A percentile compares a stretch with the other conserved stretches of the same genome.
These are phyloP conservation scores for Dendrophyllia cribrosa DNA, from an alignment of 64 coral and sea anemone genomes.

Conservation along the genomic window DNA sequence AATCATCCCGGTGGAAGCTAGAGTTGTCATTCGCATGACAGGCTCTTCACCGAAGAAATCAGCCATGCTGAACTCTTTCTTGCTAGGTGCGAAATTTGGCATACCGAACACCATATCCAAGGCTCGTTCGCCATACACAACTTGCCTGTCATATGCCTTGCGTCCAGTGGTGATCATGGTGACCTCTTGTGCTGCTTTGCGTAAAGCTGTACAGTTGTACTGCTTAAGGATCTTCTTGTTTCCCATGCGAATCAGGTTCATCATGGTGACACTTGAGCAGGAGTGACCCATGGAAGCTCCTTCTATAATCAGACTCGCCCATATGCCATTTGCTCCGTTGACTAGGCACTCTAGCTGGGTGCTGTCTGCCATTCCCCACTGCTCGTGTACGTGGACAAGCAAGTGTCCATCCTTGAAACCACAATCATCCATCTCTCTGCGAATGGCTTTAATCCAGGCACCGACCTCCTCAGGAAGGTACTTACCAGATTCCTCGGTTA, in stretches of 20 bases:
- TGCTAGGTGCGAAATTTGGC: not conserved
- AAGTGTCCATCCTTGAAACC: conserved; percentile 1
- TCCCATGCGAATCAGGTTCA: conserved; percentile 62
- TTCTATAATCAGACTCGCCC: conserved; percentile 62
- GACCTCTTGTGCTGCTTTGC: conserved; percentile 54
- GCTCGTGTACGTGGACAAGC: conserved; percentile 48
- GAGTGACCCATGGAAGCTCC: conserved; percentile 74
- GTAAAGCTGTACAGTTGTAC: conserved; percentile 55
- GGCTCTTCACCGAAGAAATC: conserved; percentile 42
- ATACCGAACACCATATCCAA: conserved; percentile 39
- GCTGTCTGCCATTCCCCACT: conserved; percentile 54
- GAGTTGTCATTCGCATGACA: conserved; percentile 12
- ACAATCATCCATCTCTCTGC: too few relatives aligned
- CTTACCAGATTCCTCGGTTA: too few relatives aligned
- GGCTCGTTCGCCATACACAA: conserved; percentile 53
- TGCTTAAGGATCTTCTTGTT: conserved; percentile 47
- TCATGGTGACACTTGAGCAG: conserved; percentile 55
- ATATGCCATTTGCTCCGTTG: conserved; percentile 56
- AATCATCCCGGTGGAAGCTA: conserved; percentile 27
- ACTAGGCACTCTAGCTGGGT: conserved; percentile 53
- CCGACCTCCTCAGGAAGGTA: too few relatives aligned
- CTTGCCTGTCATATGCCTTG: conserved; percentile 44
- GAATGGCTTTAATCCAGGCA: too few relatives aligned
- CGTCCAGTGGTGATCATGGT: conserved; percentile 59
- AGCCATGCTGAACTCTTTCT: conserved; percentile 15